Conservation (phyloP, 2,113 vertebrate species). For the Natator depressus region DNA sequence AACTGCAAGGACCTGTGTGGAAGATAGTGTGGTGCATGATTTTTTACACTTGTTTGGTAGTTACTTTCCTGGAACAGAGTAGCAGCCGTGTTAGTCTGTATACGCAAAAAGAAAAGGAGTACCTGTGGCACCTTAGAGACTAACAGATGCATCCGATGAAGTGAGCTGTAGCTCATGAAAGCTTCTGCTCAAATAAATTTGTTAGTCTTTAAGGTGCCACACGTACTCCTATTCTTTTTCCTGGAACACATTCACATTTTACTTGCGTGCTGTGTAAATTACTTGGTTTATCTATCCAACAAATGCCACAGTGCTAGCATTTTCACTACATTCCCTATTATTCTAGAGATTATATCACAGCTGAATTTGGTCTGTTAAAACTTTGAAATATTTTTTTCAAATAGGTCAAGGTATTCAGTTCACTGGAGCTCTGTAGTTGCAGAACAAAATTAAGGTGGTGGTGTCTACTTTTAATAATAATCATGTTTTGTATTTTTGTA, state of each 20-base stretch:
- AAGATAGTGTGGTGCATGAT: not conserved
- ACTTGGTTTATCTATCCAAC: not conserved
- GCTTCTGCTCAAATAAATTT: too few relatives aligned
- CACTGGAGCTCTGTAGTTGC: not conserved
- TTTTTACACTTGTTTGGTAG: not conserved
- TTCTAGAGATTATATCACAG: constrained; percentile 3
- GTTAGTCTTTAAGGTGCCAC: too few relatives aligned
- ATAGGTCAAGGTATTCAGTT: not conserved
- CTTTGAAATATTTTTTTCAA: not conserved
- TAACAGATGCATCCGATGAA: too few relatives aligned
- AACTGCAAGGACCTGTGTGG: not conserved
- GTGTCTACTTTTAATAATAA: not conserved
- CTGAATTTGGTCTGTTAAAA: not conserved
- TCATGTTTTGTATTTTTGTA: constrained; percentile 6
- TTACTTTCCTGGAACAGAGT: not conserved
- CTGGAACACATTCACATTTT: not conserved
- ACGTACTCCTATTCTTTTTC: not conserved
- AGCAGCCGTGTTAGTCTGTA: too few relatives aligned
- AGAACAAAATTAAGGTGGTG: not conserved
- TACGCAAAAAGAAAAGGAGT: too few relatives aligned
- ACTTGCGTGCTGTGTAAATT: not conserved
- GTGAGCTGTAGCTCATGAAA: too few relatives aligned
- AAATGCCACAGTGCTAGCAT: not conserved
- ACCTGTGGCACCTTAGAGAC: too few relatives aligned
- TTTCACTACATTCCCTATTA: not conserved